A percentile compares a stretch with the other conserved stretches of the same genome.
Conservation (phyloP, 2,113 vertebrate genomes). For the Strix aluco region DNA sequence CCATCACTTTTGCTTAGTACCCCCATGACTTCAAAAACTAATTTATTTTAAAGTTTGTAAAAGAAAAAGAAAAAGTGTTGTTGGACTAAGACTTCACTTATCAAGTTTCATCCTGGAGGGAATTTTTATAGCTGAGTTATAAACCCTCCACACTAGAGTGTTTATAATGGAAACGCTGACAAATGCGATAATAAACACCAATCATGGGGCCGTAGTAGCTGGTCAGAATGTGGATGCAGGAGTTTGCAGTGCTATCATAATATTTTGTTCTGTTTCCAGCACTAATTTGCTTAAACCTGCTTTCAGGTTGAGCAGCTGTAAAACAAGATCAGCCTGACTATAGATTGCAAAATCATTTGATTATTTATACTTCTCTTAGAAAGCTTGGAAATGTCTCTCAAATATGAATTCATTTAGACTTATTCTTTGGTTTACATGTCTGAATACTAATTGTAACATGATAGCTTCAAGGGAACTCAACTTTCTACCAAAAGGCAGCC, state of each 20-base stretch:
- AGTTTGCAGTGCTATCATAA: conserved; percentile 27
- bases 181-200: conserved; percentile 62
- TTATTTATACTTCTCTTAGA: conserved; percentile 72
- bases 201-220: conserved; percentile 30
- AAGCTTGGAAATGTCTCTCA: conserved; percentile 61
- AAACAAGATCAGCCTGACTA: conserved; percentile 26
- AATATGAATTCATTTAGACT: conserved; percentile 71
- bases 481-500: conserved; percentile 59
- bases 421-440: conserved; percentile 68
- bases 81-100: conserved; percentile 20
- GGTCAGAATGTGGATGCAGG: conserved; percentile 28
- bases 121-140: conserved; percentile 55
- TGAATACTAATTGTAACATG: conserved; percentile 72
- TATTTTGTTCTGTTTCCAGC: conserved; percentile 58
- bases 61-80: background rate
- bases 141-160: conserved; percentile 28
- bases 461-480: conserved; percentile 63
- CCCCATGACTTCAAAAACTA: background rate
- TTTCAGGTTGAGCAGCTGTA: conserved; percentile 47
- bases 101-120: conserved; percentile 32
- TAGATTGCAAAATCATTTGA: conserved; percentile 59
- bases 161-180: conserved; percentile 64
- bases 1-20: background rate
- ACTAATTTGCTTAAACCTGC: conserved; percentile 51
- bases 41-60: conserved; percentile 25